These are phyloP conservation scores for Theristicus caerulescens DNA, from an alignment of 2,113 vertebrate species.

Conservation along the genomic window DNA sequence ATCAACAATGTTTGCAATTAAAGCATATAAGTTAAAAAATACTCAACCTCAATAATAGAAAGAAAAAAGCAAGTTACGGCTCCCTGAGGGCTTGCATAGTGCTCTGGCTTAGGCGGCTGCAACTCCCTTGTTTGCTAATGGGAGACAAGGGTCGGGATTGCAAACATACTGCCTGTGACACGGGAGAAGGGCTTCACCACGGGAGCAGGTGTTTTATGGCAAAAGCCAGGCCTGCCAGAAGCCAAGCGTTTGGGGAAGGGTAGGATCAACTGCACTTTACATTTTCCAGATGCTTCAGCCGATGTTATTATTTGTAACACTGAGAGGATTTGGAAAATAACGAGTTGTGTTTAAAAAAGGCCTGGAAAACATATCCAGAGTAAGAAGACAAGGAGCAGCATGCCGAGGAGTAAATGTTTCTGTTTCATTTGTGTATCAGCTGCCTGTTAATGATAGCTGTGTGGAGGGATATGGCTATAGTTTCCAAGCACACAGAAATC, in stretches of 20 bases:
- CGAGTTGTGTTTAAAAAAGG: background rate
- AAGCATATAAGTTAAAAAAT: background rate
- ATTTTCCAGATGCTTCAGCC: background rate
- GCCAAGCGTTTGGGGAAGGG: rapidly evolving
- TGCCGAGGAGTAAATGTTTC: background rate
- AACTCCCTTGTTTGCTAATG: background rate
- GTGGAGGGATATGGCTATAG: background rate
- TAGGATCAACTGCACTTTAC: background rate
- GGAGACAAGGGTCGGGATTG: background rate
- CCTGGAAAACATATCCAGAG: background rate
- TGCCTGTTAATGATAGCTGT: background rate
- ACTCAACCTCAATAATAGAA: background rate
- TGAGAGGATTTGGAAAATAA: background rate
- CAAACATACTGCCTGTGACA: background rate
- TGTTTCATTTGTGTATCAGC: background rate
- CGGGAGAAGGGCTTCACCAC: rapidly evolving
- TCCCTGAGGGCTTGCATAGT: background rate
- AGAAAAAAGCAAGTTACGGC: background rate
- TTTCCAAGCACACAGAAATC: background rate
- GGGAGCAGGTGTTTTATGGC: background rate
- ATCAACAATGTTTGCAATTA: background rate
- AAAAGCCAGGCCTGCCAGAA: background rate
- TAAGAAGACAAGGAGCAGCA: background rate
- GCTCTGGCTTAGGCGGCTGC: background rate
- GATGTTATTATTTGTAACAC: background rate